Conservation (phyloP, 1,140 invertebrate genomes). For the Drosophila leontia region DNA sequence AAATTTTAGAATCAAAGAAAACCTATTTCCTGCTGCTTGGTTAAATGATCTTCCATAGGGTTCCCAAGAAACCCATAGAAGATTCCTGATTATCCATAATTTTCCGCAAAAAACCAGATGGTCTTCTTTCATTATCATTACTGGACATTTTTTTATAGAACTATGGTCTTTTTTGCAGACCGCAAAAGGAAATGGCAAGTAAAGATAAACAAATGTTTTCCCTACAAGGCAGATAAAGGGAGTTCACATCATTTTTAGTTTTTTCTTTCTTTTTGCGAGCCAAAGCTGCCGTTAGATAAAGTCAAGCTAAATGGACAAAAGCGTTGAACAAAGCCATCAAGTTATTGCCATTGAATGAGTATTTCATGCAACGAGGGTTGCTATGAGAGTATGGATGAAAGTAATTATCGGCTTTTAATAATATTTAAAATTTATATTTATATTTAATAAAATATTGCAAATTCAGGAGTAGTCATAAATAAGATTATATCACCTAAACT, state of each 20-base stretch:
- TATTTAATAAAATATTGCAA: neutral
- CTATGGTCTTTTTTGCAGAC: slow-evolving; percentile 43
- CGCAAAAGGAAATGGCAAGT: slow-evolving; percentile 65
- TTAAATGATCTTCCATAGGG: neutral
- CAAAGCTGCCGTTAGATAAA: slow-evolving; percentile 38
- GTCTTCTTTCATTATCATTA: slow-evolving; percentile 46
- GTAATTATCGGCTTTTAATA: neutral
- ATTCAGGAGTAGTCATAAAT: neutral
- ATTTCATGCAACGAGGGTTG: slow-evolving; percentile 1
- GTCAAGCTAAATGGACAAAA: slow-evolving; percentile 16
- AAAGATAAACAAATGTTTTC: slow-evolving; percentile 65
- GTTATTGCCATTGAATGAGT: slow-evolving; percentile 8
- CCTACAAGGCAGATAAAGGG: slow-evolving; percentile 54
- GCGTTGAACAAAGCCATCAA: slow-evolving; percentile 20
- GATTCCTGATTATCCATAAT: slow-evolving; percentile 30
- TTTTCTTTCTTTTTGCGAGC: slow-evolving; percentile 19
- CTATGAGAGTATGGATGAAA: neutral
- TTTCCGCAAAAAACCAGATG: slow-evolving; percentile 43
- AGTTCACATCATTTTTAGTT: slow-evolving; percentile 20
- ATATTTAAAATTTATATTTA: neutral
- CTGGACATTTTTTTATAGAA: slow-evolving; percentile 17
- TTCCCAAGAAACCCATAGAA: slow-evolving; percentile 19
- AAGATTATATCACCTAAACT: neutral
- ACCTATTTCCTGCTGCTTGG: neutral
- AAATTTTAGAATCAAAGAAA: neutral